Percentiles rank a stretch among this genome's conserved stretches.
Conservation (phyloP, 2,113 vertebrate genomes). For the Lanius ludovicianus region DNA sequence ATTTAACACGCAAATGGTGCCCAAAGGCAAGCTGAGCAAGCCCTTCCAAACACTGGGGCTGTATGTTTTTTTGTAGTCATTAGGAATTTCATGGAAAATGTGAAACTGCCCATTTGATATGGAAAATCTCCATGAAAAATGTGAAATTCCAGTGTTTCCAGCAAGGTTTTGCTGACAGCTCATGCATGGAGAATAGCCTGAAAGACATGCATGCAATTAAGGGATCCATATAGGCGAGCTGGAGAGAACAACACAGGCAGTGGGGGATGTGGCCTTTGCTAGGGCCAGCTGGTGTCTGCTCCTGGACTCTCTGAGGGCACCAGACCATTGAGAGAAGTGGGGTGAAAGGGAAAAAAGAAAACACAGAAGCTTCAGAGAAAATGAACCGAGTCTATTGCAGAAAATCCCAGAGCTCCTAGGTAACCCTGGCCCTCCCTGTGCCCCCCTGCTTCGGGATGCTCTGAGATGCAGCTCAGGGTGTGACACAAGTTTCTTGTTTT, state of each 20-base stretch:
- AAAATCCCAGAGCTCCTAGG: conserved; percentile 39
- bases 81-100: conserved; percentile 64
- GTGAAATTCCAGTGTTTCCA: conserved; percentile 68
- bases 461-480: not conserved
- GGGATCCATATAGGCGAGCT: conserved; percentile 17
- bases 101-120: conserved; percentile 48
- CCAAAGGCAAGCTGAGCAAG: conserved; percentile 21
- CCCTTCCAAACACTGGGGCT: not conserved
- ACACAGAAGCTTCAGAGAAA: conserved; percentile 55
- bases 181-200: conserved; percentile 69
- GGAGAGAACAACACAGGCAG: conserved; percentile 42
- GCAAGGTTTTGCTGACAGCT: conserved; percentile 64
- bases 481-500: not conserved
- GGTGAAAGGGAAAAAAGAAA: conserved; percentile 27
- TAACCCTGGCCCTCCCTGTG: not conserved
- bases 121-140: conserved; percentile 68
- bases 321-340: conserved; percentile 54
- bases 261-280: conserved; percentile 67
- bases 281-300: conserved; percentile 66
- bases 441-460: not conserved
- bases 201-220: conserved; percentile 65
- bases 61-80: not conserved
- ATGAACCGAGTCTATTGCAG: conserved; percentile 20
- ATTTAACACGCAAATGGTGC: not conserved
- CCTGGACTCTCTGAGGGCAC: conserved; percentile 36